These are phyloP conservation scores for Paratilapia polleni DNA, from an alignment of 2,113 vertebrate genomes.

Conservation along the genomic window DNA sequence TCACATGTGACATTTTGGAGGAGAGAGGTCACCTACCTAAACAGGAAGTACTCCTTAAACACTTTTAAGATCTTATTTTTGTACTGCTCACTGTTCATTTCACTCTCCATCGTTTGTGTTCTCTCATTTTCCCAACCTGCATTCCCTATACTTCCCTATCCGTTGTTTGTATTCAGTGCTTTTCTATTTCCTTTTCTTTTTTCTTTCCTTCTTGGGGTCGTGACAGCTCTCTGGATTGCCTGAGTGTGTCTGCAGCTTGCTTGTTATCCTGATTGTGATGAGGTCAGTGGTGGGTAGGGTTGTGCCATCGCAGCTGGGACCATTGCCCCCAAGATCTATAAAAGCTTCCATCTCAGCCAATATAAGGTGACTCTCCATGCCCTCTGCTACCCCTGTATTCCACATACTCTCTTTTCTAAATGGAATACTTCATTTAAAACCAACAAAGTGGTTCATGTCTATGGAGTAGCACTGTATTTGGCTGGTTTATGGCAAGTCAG, in stretches of 20 bases:
- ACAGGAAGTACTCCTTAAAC: background rate
- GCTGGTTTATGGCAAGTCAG: background rate
- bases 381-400: background rate
- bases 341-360: background rate
- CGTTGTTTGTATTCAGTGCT: background rate
- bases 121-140: background rate
- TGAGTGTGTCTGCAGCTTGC: background rate
- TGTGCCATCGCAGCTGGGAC: conserved; percentile 10
- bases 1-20: conserved; percentile 28
- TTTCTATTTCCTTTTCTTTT: background rate
- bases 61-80: conserved; percentile 19
- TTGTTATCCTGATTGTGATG: conserved; percentile 18
- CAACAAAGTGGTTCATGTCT: background rate
- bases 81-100: background rate
- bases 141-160: background rate
- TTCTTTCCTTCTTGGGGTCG: background rate
- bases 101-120: background rate
- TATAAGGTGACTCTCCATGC: background rate
- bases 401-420: conserved; percentile 1
- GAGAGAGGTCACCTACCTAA: conserved; percentile 20
- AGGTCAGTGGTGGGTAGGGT: background rate
- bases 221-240: background rate
- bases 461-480: background rate
- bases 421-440: conserved; percentile 3
- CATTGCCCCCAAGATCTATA: background rate